Percentiles rank a stretch among this genome's conserved stretches.
phyloP scores from a whole-genome alignment of 2,797 vertebrate genomes.

The Acropternis orthonyx region DNA sequence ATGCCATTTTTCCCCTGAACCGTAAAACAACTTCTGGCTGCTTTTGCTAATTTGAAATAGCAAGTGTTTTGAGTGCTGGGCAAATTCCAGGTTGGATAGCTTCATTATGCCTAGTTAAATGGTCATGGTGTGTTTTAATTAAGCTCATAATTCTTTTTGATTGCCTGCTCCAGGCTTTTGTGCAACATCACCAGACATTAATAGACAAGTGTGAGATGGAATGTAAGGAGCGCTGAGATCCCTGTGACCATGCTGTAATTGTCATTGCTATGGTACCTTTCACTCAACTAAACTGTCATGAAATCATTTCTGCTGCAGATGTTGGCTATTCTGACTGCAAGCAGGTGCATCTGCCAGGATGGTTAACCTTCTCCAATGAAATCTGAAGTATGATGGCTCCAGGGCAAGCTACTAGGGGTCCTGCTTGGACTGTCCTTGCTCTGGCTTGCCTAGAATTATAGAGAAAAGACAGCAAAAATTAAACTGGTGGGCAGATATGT shows the following conservation, averaged over 20 bases:
- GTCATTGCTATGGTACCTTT: neutral
- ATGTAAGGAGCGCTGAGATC: neutral
- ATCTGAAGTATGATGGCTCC: neutral
- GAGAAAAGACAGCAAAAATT: neutral
- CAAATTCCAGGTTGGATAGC: neutral
- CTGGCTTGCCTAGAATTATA: neutral
- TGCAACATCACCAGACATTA: neutral
- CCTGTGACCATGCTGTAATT: neutral
- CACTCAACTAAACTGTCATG: neutral
- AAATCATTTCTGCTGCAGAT: neutral
- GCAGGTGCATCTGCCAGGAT: neutral
- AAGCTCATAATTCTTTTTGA: conserved; percentile 26
- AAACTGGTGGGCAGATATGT: neutral
- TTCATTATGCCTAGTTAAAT: neutral
- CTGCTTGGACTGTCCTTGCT: neutral
- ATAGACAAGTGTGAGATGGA: neutral
- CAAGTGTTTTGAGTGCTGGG: neutral
- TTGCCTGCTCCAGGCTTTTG: neutral
- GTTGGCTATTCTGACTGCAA: neutral
- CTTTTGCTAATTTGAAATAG: neutral
- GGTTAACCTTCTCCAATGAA: neutral
- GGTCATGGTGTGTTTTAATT: conserved; percentile 22
- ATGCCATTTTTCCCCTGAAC: neutral
- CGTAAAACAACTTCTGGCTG: neutral
- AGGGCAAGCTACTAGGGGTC: neutral